Conservation (phyloP, 1,140 invertebrate genomes). For the Cydia splendana region DNA sequence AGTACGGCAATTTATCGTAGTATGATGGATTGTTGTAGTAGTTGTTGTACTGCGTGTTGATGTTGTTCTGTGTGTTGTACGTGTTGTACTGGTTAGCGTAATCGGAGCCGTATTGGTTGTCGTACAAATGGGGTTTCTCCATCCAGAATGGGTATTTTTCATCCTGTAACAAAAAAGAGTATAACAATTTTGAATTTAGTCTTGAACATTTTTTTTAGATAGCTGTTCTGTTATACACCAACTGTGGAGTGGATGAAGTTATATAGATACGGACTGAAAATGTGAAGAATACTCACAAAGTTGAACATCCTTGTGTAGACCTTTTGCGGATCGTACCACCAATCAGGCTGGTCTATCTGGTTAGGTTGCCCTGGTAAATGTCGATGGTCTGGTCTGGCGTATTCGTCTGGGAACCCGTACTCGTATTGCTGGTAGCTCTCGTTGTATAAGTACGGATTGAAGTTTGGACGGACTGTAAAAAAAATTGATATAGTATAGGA, state of each 20-base stretch:
- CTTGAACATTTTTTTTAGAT: no score
- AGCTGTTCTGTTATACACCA: no score
- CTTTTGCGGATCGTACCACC: constrained; percentile 80
- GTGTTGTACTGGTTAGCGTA: constrained; percentile 41
- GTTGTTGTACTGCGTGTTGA: constrained; percentile 47
- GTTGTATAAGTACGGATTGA: constrained; percentile 69
- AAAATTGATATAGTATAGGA: not conserved
- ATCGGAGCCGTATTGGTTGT: constrained; percentile 44
- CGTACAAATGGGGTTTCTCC: constrained; percentile 77
- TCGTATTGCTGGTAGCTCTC: constrained; percentile 53
- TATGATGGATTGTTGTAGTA: constrained; percentile 56
- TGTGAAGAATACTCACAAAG: constrained; percentile 80
- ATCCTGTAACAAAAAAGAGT: constrained; percentile 73
- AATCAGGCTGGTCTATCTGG: constrained; percentile 75
- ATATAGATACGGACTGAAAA: no score
- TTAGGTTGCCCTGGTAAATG: constrained; percentile 71
- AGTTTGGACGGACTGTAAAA: constrained; percentile 58
- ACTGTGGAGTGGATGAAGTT: no score
- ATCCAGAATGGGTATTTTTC: constrained; percentile 91
- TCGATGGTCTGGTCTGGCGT: constrained; percentile 44
- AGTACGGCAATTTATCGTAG: constrained; percentile 81
- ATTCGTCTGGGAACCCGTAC: constrained; percentile 52
- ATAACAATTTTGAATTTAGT: no score
- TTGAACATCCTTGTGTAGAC: constrained; percentile 86
- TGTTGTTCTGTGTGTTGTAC: constrained; percentile 56